These are phyloP conservation scores for Tragopan temminckii DNA, from an alignment of 2,797 vertebrate genomes.

Conservation along the genomic window DNA sequence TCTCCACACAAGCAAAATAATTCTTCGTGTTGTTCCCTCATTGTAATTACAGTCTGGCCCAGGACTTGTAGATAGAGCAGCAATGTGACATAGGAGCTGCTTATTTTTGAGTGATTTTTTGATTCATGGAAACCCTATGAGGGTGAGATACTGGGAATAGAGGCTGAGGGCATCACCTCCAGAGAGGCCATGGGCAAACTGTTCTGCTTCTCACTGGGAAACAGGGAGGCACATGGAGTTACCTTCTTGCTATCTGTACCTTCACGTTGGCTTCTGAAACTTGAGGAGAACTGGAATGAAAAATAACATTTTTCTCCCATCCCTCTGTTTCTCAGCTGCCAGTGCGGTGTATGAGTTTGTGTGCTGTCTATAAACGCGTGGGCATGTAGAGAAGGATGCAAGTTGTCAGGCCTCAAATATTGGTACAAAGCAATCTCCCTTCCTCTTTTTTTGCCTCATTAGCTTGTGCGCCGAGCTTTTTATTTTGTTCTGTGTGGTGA, in stretches of 20 bases:
- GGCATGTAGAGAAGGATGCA: not conserved
- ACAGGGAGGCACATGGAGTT: not conserved
- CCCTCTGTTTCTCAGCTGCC: not conserved
- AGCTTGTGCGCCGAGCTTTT: slow-evolving; percentile 38
- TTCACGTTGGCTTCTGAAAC: not conserved
- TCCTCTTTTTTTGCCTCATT: slow-evolving; percentile 52
- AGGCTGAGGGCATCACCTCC: not conserved
- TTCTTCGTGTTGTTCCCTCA: slow-evolving; percentile 1
- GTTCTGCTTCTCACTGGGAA: not conserved
- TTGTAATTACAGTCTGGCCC: not conserved
- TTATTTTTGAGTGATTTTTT: slow-evolving; percentile 1
- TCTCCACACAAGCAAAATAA: not conserved
- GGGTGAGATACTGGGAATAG: not conserved
- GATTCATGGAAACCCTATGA: slow-evolving; percentile 11
- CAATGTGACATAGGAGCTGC: not conserved
- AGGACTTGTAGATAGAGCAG: not conserved
- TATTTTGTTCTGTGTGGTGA: not conserved
- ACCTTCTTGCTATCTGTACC: not conserved
- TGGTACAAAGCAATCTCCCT: not conserved
- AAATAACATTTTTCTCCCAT: not conserved
- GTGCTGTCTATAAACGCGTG: not conserved
- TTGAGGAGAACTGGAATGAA: not conserved
- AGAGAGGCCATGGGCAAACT: not conserved
- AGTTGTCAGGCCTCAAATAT: not conserved
- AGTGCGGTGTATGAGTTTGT: not conserved